Evolutionary conservation across 2,113 vertebrate genomes (phyloP), one percentile per base, ranked within the genome.

Genomic region (Aegotheles bennettii): DNA sequence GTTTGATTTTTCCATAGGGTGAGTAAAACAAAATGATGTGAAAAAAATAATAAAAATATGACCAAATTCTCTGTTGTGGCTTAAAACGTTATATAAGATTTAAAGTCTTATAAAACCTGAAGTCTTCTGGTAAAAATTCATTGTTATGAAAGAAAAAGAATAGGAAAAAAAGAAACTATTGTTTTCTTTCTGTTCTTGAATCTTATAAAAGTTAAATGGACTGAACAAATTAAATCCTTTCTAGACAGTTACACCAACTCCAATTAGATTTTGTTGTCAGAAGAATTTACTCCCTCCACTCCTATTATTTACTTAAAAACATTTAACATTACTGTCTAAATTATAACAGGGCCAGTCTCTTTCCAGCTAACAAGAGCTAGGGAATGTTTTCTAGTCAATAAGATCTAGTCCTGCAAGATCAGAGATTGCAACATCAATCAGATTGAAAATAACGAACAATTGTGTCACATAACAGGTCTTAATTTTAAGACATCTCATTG

Each of bases 31-130:
- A 24, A 80, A 90, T 67, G 18, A 86, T 74, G 24, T 86, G n/a
- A 83, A 95, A 82, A 74, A 93, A 86, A 76, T 17, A 90, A 61
- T 38, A 94, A 91, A 85, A 95, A 89, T 36, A 76, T 43, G 35
- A 73, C 70, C n/a, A 84, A 83, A 91, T 90, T 90, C 78, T 91
- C 87, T 83, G 11, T 47, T 85, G 93, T 85, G 54, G 50, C 13
- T 88, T 96, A 92, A 93, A 97, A 95, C 63, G 31, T 63, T 84
- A 51, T 54, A 51, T 31, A 78, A 74, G 47, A 51, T 84, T 91
- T 94, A 54, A 95, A 88, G 75, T 81, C 54, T 70, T 91, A 63
- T 91, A 91, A 93, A 95, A 78, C 35, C 29, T 78, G 63, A 86
- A 90, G n/a, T 56, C 35, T 84, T 88, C 60, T 67, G 35, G 68